Evolutionary conservation across 1,140 invertebrate species (phyloP), one percentile per base, ranked within the genome.

Genomic region (Drosophila carrolli): DNA sequence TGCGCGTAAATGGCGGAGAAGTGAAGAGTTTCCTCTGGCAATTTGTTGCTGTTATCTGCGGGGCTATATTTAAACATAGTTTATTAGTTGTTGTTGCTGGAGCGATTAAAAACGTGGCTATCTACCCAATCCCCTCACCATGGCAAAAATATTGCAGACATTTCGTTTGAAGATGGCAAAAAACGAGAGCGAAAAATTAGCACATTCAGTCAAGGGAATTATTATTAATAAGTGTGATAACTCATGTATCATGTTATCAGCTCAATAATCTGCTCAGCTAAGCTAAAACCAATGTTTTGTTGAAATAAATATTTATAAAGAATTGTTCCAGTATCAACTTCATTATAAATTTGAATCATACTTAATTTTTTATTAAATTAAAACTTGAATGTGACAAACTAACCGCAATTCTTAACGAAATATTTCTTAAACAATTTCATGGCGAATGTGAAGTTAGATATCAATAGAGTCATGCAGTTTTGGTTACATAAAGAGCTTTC

Each of bases 1-100:
- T 88, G 53, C 79, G 75, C 83, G 83, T 61, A 86, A 85, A 88
- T 65, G 61, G 71, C 13, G 40, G 54, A 5, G 38, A 32, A 35
- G 48, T 32, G 59, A 51, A 32, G 62, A 47, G 50, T 55, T 68
- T 56, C 40, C 63, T 11, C 62, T 47, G 50, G 67, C 67, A 70
- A 70, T 71, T 71, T 71, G 68, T 71, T 71, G 68, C 47, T 71
- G 65, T 35, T 70, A 57, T 70, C 67, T 58, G 65, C 10, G 38
- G 6, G 47, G 68, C 68, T 58, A 71, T 71, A 58, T 71, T 71
- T 71, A 71, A 71, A 58, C 65, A 71, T 71, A 58, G 68, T 71
- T 71, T 71, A 71, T 71, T 71, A 58, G 66, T 58, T 71, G 51
- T 70, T 63, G 60, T 16, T 66, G 60, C 13, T 66, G 48, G 0